Conservation (phyloP, 2,888 invertebrate species). For the Congeria kusceri region DNA sequence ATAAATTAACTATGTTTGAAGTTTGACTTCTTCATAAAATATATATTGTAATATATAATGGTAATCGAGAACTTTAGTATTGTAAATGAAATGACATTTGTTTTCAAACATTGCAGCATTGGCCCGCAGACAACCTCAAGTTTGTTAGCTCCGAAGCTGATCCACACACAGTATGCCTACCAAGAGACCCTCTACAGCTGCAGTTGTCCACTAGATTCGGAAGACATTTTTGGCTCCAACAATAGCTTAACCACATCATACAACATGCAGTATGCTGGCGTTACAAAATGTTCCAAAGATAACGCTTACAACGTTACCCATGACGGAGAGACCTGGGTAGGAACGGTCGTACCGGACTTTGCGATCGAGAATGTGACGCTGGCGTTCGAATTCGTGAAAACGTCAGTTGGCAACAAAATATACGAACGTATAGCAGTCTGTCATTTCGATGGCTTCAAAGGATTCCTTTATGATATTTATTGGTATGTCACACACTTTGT, state of each 20-base stretch:
- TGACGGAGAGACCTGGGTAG: background rate
- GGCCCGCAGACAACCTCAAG: background rate
- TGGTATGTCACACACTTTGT: too few relatives aligned
- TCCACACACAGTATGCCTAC: background rate
- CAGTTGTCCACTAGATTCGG: background rate
- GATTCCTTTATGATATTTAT: too few relatives aligned
- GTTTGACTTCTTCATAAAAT: too few relatives aligned
- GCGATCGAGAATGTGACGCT: constrained; percentile 5
- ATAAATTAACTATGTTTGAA: too few relatives aligned
- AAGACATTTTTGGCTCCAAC: background rate
- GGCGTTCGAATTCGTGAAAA: background rate
- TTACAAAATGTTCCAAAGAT: background rate
- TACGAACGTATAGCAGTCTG: too few relatives aligned
- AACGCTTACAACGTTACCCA: background rate
- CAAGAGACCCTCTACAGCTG: background rate
- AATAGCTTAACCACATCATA: too few relatives aligned
- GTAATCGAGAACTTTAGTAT: too few relatives aligned
- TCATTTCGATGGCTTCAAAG: too few relatives aligned
- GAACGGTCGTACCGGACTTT: background rate
- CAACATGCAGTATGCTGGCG: background rate
- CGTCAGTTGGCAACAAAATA: too few relatives aligned
- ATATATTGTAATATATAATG: too few relatives aligned
- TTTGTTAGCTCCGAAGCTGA: background rate
- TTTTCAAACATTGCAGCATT: too few relatives aligned
- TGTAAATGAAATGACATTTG: too few relatives aligned